Base-by-base conservation (phyloP, 2,888 invertebrate genomes). In the Andrena trimmerana region DNA sequence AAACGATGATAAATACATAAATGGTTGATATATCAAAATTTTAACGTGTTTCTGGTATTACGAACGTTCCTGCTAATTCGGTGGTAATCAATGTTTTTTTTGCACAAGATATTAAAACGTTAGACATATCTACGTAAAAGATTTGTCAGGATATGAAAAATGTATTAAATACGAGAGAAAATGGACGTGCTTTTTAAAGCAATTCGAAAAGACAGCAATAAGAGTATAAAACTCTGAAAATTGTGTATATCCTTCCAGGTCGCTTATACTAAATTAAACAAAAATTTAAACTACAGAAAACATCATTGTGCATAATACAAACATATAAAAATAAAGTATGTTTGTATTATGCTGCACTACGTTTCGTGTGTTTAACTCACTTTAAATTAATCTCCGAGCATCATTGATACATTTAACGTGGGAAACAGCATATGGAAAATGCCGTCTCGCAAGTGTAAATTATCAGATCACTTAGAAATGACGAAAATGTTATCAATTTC, bases 231-330 rank as follows among this genome's bases (percentile, higher is more conserved):
- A 73, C 42, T 54, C 73, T 62, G 50, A 68, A 73, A 73, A 63
- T 29, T 20, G 50, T 62, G 42, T 54, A 29, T 29, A 81, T 59
- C 59, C 29, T 54, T 72, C 20, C 42, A 48, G 57, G 20, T 68
- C 29, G 63, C 20, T 36, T 63, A 16, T 66, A 33, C 36, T 7
- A 13, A 75, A 6, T 24, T 60, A 50, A 54, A 62, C 5, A 33
- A 57, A 62, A 60, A 59, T 31, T 70, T 74, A 60, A 82, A 84
- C 62, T 36, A 65, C 72, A 72, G 68, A 52, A 82, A 75, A 65
- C 54, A 62, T 48, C 24, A 48, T 57, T 13, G 20, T 10, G 13
- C 60, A 78, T 60, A 75, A 57, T 72, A 75, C 54, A 65, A 78
- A 82, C 71, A 78, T 24, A 67, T 50, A 74, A 59, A 65, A 73